Evolutionary conservation across 2,797 vertebrate species (phyloP).

Genomic region (Kryptolebias ocellatus): DNA sequence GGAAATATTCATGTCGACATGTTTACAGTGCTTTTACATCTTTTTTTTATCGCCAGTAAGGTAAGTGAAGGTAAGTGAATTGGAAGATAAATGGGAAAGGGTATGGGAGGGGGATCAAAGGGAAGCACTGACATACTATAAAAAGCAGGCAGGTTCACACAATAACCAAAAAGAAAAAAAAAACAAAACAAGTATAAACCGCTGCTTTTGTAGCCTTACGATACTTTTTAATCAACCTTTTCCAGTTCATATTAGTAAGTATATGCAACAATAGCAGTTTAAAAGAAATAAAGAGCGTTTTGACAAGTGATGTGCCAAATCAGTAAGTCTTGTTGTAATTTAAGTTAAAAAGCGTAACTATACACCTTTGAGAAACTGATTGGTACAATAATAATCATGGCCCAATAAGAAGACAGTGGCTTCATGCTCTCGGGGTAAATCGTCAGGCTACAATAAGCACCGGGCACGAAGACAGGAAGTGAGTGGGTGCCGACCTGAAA

Average conservation of each 20-base stretch:
- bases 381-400: constrained; percentile 4
- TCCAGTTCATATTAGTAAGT: background rate
- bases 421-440: constrained; percentile 53
- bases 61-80: constrained; percentile 51
- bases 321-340: background rate
- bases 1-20: background rate
- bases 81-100: constrained; percentile 59
- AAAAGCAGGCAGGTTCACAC: constrained; percentile 82
- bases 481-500: constrained; percentile 99
- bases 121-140: constrained; percentile 77
- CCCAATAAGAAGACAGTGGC: constrained; percentile 12
- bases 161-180: constrained; percentile 75
- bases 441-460: constrained; percentile 89
- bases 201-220: constrained; percentile 90
- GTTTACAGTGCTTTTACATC: background rate
- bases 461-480: constrained; percentile 87
- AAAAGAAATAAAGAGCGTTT: too few relatives aligned
- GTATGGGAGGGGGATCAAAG: constrained; percentile 71
- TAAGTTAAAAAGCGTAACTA: background rate
- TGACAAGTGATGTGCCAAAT: too few relatives aligned
- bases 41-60: constrained; percentile 43
- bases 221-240: constrained; percentile 49
- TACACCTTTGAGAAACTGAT: constrained; percentile 3
- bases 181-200: constrained; percentile 75
- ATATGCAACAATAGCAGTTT: too few relatives aligned